Evolutionary conservation across 1,140 invertebrate genomes (phyloP).

Genomic region (Alviniconcha marisindica): DNA sequence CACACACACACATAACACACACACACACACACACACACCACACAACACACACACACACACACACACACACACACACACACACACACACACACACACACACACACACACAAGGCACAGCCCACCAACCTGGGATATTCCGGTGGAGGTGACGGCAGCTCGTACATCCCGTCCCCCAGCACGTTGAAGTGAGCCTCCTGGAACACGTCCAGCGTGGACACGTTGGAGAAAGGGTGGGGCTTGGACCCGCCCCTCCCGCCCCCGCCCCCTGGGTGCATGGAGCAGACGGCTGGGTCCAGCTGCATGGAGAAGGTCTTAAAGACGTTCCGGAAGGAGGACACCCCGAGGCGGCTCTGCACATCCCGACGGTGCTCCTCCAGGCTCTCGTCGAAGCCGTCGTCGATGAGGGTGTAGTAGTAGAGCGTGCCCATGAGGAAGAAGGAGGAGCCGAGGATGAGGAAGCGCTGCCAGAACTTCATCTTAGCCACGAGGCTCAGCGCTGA

Average conservation of each 20-base stretch:
- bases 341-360: conserved; percentile 33
- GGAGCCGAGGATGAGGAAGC: conserved; percentile 54
- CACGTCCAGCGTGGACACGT: conserved; percentile 60
- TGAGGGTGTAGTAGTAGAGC: conserved; percentile 50
- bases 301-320: conserved; percentile 38
- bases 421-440: conserved; percentile 54
- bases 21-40: too few species aligned
- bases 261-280: conserved; percentile 34
- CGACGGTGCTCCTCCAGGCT: conserved; percentile 40
- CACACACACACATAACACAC: too few species aligned
- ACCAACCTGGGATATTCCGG: conserved; percentile 30
- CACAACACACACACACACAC: too few species aligned
- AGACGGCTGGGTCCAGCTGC: conserved; percentile 33
- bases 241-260: not conserved
- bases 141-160: conserved; percentile 56
- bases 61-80: too few species aligned
- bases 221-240: conserved; percentile 42
- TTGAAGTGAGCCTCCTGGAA: conserved; percentile 58
- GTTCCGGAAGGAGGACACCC: conserved; percentile 33
- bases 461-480: conserved; percentile 69
- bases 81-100: too few species aligned
- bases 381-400: conserved; percentile 33
- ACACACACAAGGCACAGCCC: too few species aligned
- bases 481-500: conserved; percentile 12
- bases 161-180: conserved; percentile 59